These are phyloP conservation scores for Orycteropus afer DNA, from an alignment of 2,113 vertebrate species.

Conservation along the genomic window DNA sequence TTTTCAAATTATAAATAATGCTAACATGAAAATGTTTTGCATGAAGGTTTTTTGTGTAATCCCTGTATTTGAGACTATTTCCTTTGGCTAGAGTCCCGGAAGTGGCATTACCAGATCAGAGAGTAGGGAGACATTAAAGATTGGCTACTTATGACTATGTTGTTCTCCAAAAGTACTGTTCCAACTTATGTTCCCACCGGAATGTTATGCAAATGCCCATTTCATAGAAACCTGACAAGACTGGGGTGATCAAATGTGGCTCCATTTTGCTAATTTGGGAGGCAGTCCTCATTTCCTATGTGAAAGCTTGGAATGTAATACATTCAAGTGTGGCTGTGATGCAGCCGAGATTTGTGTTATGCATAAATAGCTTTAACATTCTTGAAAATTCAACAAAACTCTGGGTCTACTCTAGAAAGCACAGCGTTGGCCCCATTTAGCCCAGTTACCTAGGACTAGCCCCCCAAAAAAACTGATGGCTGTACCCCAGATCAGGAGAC, in stretches of 20 bases:
- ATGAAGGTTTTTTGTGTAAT: conserved; percentile 12
- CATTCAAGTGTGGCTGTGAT: conserved; percentile 22
- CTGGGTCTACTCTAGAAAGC: not conserved
- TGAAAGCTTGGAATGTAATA: conserved; percentile 15
- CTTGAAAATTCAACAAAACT: not conserved
- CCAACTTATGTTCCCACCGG: conserved; percentile 54
- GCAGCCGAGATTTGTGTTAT: not conserved
- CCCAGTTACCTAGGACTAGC: not conserved
- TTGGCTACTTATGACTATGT: conserved; percentile 54
- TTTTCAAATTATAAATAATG: conserved; percentile 69
- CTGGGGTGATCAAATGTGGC: not conserved
- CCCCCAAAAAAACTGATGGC: not conserved
- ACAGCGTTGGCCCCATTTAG: not conserved
- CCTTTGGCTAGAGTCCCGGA: conserved; percentile 70
- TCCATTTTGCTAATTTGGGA: conserved; percentile 59
- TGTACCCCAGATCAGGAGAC: not conserved
- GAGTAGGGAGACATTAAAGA: conserved; percentile 46
- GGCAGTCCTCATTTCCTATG: not conserved
- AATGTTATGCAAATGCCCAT: conserved; percentile 38
- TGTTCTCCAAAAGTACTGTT: conserved; percentile 67
- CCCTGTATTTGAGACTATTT: conserved; percentile 54
- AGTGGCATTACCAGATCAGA: conserved; percentile 66
- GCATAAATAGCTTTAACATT: not conserved
- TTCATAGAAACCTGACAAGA: not conserved
- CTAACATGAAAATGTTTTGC: conserved; percentile 62